Conservation (phyloP, 1,140 invertebrate species). For the Drosophila trapezifrons region DNA sequence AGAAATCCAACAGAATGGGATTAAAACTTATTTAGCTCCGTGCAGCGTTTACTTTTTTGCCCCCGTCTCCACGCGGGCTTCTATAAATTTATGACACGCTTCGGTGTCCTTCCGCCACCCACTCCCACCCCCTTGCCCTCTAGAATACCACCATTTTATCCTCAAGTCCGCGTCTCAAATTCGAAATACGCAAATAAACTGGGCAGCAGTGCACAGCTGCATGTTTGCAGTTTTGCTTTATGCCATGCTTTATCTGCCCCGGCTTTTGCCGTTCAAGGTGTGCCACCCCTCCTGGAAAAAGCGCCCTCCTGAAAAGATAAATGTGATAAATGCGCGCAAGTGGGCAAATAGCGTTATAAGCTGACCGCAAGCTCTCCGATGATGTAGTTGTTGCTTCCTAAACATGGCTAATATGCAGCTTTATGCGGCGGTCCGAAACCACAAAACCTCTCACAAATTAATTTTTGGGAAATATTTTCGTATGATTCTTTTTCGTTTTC, state of each 20-base stretch:
- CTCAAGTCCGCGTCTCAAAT: conserved; percentile 47
- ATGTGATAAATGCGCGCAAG: conserved; percentile 76
- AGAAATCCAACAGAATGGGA: conserved; percentile 72
- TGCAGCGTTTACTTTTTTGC: conserved; percentile 34
- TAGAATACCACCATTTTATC: conserved; percentile 17
- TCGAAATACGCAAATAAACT: conserved; percentile 71
- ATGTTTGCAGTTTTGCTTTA: conserved; percentile 75
- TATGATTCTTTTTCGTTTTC: neutral
- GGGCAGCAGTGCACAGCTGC: conserved; percentile 64
- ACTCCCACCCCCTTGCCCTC: neutral
- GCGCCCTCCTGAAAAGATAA: conserved; percentile 53
- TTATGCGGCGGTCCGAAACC: neutral
- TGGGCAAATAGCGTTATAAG: conserved; percentile 76
- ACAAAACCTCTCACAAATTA: neutral
- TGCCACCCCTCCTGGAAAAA: conserved; percentile 28
- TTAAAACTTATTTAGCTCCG: conserved; percentile 76
- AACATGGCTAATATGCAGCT: conserved; percentile 41
- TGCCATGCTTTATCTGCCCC: conserved; percentile 63
- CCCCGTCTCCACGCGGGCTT: conserved; percentile 20
- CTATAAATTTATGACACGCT: conserved; percentile 64
- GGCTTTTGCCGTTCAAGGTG: conserved; percentile 48
- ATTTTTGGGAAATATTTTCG: conserved; percentile 1
- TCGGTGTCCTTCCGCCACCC: conserved; percentile 28
- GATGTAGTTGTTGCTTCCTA: conserved; percentile 35
- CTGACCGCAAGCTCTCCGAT: conserved; percentile 66